Percentiles rank a stretch among this genome's conserved stretches.
Conservation (phyloP, 2,888 invertebrate genomes). For the Augiades crinisus region DNA sequence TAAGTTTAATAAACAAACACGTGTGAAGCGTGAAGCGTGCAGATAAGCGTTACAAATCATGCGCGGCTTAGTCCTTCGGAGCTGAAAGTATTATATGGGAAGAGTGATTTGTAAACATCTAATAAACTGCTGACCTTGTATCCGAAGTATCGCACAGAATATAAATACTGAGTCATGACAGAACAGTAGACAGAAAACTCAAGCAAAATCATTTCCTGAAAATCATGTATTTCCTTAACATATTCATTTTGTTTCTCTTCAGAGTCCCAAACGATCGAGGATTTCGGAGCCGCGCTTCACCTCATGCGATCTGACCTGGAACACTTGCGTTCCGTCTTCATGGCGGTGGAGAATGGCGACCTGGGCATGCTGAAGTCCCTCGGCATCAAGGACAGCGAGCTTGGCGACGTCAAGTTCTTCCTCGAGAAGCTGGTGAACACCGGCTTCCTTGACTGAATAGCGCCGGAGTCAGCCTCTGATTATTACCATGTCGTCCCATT, state of each 20-base stretch:
- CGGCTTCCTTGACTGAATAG: slow-evolving; percentile 96
- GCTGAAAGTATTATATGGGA: no score
- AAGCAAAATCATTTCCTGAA: neutral
- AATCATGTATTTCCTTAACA: neutral
- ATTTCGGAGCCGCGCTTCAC: slow-evolving; percentile 94
- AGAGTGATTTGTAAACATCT: no score
- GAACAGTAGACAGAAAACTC: no score
- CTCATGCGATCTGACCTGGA: slow-evolving; percentile 94
- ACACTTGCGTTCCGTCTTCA: slow-evolving; percentile 95
- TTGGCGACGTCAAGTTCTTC: slow-evolving; percentile 97
- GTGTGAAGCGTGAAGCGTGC: no score
- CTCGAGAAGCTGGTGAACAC: slow-evolving; percentile 97
- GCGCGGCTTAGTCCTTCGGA: no score
- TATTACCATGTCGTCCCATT: slow-evolving; percentile 85
- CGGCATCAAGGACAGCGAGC: slow-evolving; percentile 96
- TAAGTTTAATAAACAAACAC: no score
- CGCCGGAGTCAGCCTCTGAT: slow-evolving; percentile 87
- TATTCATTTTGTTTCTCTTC: slow-evolving; percentile 39
- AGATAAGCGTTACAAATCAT: no score
- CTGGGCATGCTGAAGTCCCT: slow-evolving; percentile 96
- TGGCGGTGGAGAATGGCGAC: slow-evolving; percentile 97
- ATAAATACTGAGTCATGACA: no score
- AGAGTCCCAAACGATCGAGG: slow-evolving; percentile 98
- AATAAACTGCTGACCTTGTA: no score
- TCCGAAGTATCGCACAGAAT: no score